Evolutionary conservation across 2,797 vertebrate species (phyloP).

Genomic region (Acropternis orthonyx): DNA sequence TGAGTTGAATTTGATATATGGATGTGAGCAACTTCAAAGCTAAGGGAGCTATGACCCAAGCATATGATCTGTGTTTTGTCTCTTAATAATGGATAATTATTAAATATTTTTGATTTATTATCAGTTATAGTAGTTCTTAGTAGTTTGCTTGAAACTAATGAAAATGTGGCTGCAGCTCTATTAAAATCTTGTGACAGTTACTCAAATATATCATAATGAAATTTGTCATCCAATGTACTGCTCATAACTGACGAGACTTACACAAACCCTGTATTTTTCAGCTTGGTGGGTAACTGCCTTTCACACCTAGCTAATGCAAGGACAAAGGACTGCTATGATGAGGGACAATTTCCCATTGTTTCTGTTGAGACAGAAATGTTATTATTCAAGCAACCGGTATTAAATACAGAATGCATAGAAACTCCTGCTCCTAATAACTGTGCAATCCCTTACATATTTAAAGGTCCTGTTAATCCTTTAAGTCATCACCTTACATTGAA

Average conservation of each 20-base stretch:
- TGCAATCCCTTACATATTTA: background rate
- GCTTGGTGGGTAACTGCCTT: background rate
- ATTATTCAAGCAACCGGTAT: background rate
- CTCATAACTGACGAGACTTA: background rate
- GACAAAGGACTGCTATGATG: background rate
- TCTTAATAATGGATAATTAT: background rate
- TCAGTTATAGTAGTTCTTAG: background rate
- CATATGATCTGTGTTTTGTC: background rate
- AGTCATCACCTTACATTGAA: background rate
- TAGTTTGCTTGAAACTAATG: background rate
- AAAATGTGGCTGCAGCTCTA: background rate
- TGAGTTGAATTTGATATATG: background rate
- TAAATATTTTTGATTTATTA: background rate
- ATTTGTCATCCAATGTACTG: background rate
- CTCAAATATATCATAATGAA: background rate
- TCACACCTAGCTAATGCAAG: background rate
- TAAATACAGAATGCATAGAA: background rate
- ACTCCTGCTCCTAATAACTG: background rate
- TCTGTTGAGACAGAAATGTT: background rate
- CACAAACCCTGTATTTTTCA: background rate
- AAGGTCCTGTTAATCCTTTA: background rate
- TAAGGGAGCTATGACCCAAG: background rate
- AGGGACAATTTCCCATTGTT: background rate
- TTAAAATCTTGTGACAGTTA: background rate
- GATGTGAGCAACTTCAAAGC: background rate